These are phyloP conservation scores for Plemyria rubiginata DNA, from an alignment of 2,888 invertebrate genomes.

Conservation along the genomic window DNA sequence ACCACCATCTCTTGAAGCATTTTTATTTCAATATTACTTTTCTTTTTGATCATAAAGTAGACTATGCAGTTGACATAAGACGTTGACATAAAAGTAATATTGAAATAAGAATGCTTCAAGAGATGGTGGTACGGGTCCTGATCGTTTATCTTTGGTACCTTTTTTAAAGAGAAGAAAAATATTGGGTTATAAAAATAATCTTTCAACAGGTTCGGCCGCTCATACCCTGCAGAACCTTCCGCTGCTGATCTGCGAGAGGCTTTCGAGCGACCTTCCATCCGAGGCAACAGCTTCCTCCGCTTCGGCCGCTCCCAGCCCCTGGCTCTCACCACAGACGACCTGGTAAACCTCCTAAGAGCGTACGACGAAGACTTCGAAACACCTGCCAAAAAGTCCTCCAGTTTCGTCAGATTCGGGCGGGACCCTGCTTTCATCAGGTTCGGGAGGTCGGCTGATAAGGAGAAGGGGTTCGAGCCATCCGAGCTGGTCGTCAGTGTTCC, in stretches of 20 bases:
- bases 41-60: too few relatives aligned
- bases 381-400: constrained; percentile 65
- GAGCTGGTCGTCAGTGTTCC: constrained; percentile 63
- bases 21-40: too few relatives aligned
- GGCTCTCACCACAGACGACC: constrained; percentile 67
- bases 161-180: too few relatives aligned
- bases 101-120: too few relatives aligned
- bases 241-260: constrained; percentile 72
- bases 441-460: constrained; percentile 70
- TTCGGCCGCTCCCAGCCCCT: constrained; percentile 74
- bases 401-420: constrained; percentile 73
- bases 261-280: constrained; percentile 62
- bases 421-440: constrained; percentile 79
- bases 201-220: constrained; percentile 70
- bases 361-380: constrained; percentile 73
- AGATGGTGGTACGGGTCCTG: too few relatives aligned
- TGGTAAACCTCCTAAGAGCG: constrained; percentile 64
- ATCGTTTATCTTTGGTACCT: too few relatives aligned
- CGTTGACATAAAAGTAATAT: too few relatives aligned
- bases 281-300: constrained; percentile 74
- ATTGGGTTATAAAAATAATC: not conserved
- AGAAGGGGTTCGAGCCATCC: constrained; percentile 54
- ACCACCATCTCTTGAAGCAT: too few relatives aligned
- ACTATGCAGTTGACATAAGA: too few relatives aligned
- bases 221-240: constrained; percentile 72